Percentiles rank a stretch among this genome's conserved stretches.
These are phyloP conservation scores for Nysson spinosus DNA, from an alignment of 2,888 invertebrate species.

Conservation along the genomic window DNA sequence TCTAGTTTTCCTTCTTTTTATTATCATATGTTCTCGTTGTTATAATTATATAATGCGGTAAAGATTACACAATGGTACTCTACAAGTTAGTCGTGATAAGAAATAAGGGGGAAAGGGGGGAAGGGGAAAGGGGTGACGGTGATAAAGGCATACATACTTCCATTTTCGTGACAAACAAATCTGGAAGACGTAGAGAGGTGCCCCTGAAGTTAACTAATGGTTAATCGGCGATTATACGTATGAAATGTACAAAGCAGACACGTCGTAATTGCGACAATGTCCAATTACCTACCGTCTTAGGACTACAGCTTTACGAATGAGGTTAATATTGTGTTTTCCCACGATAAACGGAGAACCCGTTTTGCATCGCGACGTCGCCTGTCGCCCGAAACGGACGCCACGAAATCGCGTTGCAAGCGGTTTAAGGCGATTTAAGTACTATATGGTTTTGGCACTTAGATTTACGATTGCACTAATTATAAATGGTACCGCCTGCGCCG, in stretches of 20 bases:
- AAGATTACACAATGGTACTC: slow-evolving; percentile 72
- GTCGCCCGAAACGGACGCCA: slow-evolving; percentile 14
- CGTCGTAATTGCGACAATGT: slow-evolving; percentile 18
- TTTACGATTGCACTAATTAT: slow-evolving; percentile 70
- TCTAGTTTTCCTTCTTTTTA: slow-evolving; percentile 43
- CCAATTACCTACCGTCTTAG: slow-evolving; percentile 44
- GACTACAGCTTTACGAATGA: slow-evolving; percentile 32
- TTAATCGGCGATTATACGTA: slow-evolving; percentile 62
- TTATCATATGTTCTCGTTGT: slow-evolving; percentile 66
- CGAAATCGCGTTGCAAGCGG: slow-evolving; percentile 50
- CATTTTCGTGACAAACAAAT: slow-evolving; percentile 15
- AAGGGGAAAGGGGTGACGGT: too few relatives aligned
- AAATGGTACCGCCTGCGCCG: slow-evolving; percentile 47
- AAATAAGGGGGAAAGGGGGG: too few relatives aligned
- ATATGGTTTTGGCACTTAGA: slow-evolving; percentile 75
- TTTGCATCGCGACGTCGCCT: slow-evolving; percentile 23
- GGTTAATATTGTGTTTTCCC: slow-evolving; percentile 44
- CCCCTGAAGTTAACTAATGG: slow-evolving; percentile 36
- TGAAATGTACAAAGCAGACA: slow-evolving; percentile 72
- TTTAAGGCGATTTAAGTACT: slow-evolving; percentile 60
- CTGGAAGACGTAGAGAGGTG: slow-evolving; percentile 25
- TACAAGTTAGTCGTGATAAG: slow-evolving; percentile 75
- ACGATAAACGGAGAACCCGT: slow-evolving; percentile 29
- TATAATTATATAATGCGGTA: slow-evolving; percentile 67
- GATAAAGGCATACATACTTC: slow-evolving; percentile 42